Percentiles rank a stretch among this genome's conserved stretches.
Conservation (phyloP, 37 sponge, comb jelly and placozoan species). For the Hormiphora californensis region DNA sequence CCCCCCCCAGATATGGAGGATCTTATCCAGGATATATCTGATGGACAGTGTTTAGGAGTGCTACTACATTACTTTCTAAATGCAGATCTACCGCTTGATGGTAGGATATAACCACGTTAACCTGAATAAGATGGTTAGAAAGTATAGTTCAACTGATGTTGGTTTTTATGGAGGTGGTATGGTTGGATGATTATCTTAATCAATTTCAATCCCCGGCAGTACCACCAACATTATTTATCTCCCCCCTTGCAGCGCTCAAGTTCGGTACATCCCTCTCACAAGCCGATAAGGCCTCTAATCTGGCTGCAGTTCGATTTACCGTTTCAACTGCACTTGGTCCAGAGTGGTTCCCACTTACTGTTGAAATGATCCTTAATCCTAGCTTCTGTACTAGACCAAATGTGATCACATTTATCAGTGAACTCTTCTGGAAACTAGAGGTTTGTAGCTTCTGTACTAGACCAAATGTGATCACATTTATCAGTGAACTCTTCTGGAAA, state of each 20-base stretch:
- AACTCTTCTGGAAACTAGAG: constrained; percentile 51
- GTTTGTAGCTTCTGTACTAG: not conserved
- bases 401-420: constrained; percentile 21
- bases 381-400: constrained; percentile 35
- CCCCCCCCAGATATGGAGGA: constrained; percentile 50
- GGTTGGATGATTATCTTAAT: not conserved
- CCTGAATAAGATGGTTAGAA: not conserved
- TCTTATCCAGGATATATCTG: constrained; percentile 7
- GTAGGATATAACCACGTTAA: not conserved
- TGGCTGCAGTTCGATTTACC: constrained; percentile 22
- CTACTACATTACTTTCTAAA: not conserved
- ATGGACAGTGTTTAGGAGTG: constrained; percentile 56
- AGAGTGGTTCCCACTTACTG: not conserved
- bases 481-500: constrained; percentile 54
- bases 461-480: not conserved
- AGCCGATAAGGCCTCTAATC: not conserved
- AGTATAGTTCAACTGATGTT: not conserved
- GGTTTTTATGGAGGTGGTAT: not conserved
- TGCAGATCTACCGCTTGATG: constrained; percentile 5
- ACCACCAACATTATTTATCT: not conserved
- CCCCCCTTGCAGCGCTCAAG: constrained; percentile 43
- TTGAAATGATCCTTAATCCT: constrained; percentile 38
- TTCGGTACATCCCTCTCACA: constrained; percentile 9
- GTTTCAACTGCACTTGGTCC: constrained; percentile 14
- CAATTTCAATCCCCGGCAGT: not conserved